Evolutionary conservation across 2,797 vertebrate genomes (phyloP).

Genomic region (Myotis pilosus): DNA sequence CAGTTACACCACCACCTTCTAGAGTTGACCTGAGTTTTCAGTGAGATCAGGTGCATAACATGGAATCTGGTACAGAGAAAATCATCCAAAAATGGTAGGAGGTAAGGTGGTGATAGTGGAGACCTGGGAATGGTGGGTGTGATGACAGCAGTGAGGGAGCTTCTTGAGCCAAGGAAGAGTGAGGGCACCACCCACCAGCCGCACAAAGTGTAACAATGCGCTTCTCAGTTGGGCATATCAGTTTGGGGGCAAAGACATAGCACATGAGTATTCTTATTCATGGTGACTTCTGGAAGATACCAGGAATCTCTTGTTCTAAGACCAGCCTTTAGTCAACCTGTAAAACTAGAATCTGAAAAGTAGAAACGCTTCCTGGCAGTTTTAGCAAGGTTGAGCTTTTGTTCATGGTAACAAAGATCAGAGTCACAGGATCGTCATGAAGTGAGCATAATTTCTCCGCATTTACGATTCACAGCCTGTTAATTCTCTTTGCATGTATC

Average conservation of each 20-base stretch:
- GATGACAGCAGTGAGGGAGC: background rate
- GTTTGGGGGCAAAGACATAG: background rate
- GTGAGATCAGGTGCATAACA: background rate
- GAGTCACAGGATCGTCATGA: background rate
- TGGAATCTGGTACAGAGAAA: background rate
- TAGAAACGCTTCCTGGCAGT: background rate
- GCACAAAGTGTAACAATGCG: background rate
- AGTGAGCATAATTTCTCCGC: background rate
- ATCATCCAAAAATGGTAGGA: background rate
- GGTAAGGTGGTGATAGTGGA: fast-evolving
- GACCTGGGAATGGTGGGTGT: background rate
- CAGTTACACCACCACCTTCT: background rate
- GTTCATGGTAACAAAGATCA: background rate
- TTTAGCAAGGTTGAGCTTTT: background rate
- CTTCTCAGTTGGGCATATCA: background rate
- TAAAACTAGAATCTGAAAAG: background rate
- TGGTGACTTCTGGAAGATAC: background rate
- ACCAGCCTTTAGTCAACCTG: background rate
- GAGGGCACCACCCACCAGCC: background rate
- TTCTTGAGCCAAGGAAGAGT: background rate
- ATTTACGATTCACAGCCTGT: background rate
- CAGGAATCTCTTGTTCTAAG: background rate
- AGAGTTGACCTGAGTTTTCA: background rate
- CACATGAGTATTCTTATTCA: background rate
- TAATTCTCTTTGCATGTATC: background rate